Percentiles rank a stretch among this genome's conserved stretches.
phyloP scores from a whole-genome alignment of 2,113 vertebrate genomes.

The Otis tarda region DNA sequence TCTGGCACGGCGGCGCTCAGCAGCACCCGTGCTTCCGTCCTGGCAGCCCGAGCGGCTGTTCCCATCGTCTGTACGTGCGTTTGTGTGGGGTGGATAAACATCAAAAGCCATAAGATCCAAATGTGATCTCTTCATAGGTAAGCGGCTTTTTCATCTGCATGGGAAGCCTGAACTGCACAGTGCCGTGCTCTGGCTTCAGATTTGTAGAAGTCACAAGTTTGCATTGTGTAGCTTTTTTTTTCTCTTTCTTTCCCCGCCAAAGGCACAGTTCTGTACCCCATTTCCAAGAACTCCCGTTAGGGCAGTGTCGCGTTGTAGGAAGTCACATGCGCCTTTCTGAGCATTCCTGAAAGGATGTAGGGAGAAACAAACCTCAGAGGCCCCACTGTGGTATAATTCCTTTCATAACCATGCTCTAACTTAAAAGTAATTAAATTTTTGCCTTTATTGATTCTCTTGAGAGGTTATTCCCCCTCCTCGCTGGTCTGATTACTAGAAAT shows the following conservation, averaged over 20 bases:
- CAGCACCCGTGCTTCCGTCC: background rate
- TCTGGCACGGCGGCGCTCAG: background rate
- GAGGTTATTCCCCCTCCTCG: accelerated
- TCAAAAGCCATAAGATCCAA: background rate
- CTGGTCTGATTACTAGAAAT: background rate
- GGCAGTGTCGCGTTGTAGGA: accelerated
- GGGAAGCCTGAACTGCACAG: background rate
- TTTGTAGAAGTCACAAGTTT: background rate
- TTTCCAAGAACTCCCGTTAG: background rate
- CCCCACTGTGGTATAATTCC: background rate
- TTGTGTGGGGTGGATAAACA: accelerated
- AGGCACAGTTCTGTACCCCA: accelerated
- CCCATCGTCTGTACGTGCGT: accelerated
- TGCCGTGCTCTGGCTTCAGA: background rate
- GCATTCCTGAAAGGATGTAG: background rate
- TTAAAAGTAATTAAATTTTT: background rate
- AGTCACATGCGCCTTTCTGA: background rate
- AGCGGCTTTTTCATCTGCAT: accelerated
- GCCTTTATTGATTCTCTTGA: background rate
- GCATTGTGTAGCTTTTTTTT: background rate
- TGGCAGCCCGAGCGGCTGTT: background rate
- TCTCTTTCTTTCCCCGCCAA: background rate
- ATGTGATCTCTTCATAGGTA: accelerated
- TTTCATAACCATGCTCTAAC: background rate
- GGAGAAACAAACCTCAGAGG: background rate